Percentiles rank a stretch among this genome's conserved stretches.
Evolutionary conservation across 2,113 vertebrate genomes (phyloP).

Genomic region (Gorsachius goisagi): DNA sequence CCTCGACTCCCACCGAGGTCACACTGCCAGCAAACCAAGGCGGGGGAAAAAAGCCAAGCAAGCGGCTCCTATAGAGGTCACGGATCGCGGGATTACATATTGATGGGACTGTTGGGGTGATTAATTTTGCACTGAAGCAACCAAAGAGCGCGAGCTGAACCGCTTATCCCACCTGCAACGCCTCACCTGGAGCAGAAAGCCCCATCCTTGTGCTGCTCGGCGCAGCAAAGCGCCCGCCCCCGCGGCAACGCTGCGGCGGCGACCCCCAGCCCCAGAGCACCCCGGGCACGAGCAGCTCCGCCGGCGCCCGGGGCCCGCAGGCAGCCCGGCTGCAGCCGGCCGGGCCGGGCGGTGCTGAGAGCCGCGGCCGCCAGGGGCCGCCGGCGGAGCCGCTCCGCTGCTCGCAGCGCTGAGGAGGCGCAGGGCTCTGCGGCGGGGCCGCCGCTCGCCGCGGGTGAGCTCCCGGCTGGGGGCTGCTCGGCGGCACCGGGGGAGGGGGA

Average conservation of each 20-base stretch:
- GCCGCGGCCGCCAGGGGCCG: neutral
- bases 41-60: neutral
- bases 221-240: neutral
- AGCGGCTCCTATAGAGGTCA: rapidly evolving
- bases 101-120: rapidly evolving
- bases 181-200: neutral
- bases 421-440: neutral
- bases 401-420: neutral
- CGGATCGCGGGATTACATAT: rapidly evolving
- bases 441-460: neutral
- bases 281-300: too few relatives aligned
- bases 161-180: neutral
- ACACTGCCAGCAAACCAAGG: neutral
- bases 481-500: neutral
- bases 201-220: neutral
- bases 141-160: neutral
- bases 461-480: neutral
- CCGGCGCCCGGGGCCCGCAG: too few relatives aligned
- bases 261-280: neutral
- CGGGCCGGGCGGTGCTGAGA: too few relatives aligned
- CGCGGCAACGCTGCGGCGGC: neutral
- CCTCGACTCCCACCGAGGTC: neutral
- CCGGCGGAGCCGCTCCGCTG: neutral
- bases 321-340: neutral
- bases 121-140: neutral